Percentiles rank a stretch among this genome's conserved stretches.
phyloP scores from a whole-genome alignment of 2,113 vertebrate species.

The Coptodon bakossiorum region DNA sequence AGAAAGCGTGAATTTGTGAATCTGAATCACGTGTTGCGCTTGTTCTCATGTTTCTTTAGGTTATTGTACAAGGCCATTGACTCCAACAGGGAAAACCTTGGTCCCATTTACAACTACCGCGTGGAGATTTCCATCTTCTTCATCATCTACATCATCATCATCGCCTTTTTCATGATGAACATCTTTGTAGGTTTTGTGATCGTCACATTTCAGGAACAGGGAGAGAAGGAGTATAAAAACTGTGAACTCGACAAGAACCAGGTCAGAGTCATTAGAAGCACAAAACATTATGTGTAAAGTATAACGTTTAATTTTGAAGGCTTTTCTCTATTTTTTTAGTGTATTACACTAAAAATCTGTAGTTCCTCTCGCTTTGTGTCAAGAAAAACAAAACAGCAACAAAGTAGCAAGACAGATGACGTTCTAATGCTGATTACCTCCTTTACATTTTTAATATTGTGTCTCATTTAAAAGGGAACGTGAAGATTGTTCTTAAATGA shows the following conservation, averaged over 20 bases:
- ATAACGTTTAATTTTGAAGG: not conserved
- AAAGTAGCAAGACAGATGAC: not conserved
- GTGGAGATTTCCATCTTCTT: slow-evolving; percentile 99
- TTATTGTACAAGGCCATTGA: slow-evolving; percentile 97
- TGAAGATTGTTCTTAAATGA: not conserved
- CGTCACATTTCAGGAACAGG: slow-evolving; percentile 98
- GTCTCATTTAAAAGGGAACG: not conserved
- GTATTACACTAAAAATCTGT: not conserved
- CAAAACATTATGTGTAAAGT: not conserved
- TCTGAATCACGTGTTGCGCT: not conserved
- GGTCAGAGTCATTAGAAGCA: slow-evolving; percentile 70
- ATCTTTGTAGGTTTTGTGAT: slow-evolving; percentile 99
- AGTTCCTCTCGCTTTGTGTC: not conserved
- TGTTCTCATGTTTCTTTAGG: slow-evolving; percentile 58
- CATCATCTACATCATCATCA: slow-evolving; percentile 99
- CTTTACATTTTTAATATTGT: not conserved
- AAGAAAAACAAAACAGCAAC: not conserved
- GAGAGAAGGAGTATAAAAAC: slow-evolving; percentile 99
- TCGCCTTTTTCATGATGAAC: slow-evolving; percentile 99
- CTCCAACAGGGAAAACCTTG: slow-evolving; percentile 92
- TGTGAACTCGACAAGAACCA: slow-evolving; percentile 99
- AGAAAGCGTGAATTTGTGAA: not conserved
- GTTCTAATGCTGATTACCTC: not conserved
- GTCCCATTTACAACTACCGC: slow-evolving; percentile 95
- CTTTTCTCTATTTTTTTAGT: not conserved